Percentiles rank a stretch among this genome's conserved stretches.
Conservation (phyloP, 2,113 vertebrate species). For the Ochotona princeps region DNA sequence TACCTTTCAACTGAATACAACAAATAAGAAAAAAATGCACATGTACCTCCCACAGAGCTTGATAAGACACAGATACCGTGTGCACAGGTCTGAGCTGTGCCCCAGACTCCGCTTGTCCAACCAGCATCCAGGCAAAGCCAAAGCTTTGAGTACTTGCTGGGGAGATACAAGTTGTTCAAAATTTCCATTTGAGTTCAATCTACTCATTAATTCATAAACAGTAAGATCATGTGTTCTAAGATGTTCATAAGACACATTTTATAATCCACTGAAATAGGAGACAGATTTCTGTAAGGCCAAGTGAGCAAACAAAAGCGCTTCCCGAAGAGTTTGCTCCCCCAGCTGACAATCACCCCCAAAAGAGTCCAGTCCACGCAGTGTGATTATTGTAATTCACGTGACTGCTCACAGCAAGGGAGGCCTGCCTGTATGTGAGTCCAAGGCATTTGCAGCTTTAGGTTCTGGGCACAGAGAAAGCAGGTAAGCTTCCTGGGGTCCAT, state of each 20-base stretch:
- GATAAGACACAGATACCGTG: too few species aligned
- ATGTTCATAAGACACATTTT: too few species aligned
- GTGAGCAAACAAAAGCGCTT: not conserved
- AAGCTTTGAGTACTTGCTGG: not conserved
- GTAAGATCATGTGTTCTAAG: not conserved
- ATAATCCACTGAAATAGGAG: not conserved
- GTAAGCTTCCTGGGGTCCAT: not conserved
- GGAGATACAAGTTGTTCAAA: not conserved
- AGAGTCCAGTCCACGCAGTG: not conserved
- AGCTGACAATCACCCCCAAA: not conserved
- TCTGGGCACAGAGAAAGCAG: not conserved
- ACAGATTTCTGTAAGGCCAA: not conserved
- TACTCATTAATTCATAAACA: not conserved
- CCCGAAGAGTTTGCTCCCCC: not conserved
- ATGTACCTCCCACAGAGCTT: too few species aligned
- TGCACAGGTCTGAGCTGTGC: too few species aligned
- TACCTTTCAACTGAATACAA: too few species aligned
- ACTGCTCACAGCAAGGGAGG: not conserved
- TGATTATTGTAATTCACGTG: too few species aligned
- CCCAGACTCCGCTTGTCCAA: not conserved
- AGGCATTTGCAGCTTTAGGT: not conserved
- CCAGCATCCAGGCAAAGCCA: not conserved
- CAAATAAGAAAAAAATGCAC: too few species aligned
- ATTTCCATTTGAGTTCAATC: not conserved
- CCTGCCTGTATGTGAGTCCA: rapidly evolving